Percentiles rank a stretch among this genome's conserved stretches.
These are phyloP conservation scores for Chelidonichthys spinosus DNA, from an alignment of 2,797 vertebrate genomes.

Conservation along the genomic window DNA sequence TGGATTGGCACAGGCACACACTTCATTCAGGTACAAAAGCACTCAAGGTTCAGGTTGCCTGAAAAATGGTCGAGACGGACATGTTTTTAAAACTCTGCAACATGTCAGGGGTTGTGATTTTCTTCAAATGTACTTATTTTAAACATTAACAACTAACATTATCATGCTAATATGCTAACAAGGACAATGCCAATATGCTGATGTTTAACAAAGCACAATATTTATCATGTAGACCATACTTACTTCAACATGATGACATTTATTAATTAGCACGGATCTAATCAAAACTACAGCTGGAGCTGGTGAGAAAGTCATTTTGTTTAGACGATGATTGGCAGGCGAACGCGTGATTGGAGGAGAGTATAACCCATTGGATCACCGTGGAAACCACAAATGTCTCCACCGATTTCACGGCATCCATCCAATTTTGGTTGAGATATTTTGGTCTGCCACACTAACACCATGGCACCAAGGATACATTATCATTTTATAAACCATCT, in stretches of 20 bases:
- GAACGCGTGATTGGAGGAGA: no score
- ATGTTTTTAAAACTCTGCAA: not conserved
- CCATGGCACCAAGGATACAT: not conserved
- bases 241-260: not conserved
- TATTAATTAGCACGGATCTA: not conserved
- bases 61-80: not conserved
- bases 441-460: no score
- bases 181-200: not conserved
- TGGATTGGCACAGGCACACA: conserved; percentile 15
- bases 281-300: not conserved
- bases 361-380: no score
- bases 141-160: not conserved
- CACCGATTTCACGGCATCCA: not conserved
- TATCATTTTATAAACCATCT: not conserved
- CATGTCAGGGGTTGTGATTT: conserved; percentile 16
- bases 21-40: conserved; percentile 23
- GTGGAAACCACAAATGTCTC: no score
- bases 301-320: not conserved
- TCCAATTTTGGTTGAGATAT: not conserved
- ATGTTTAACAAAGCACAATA: not conserved
- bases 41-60: not conserved
- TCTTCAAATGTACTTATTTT: not conserved
- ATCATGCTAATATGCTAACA: not conserved
- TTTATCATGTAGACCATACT: not conserved
- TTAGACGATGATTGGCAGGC: no score